Evolutionary conservation across 1,140 invertebrate species (phyloP).

Genomic region (Medauroidea extradentata): DNA sequence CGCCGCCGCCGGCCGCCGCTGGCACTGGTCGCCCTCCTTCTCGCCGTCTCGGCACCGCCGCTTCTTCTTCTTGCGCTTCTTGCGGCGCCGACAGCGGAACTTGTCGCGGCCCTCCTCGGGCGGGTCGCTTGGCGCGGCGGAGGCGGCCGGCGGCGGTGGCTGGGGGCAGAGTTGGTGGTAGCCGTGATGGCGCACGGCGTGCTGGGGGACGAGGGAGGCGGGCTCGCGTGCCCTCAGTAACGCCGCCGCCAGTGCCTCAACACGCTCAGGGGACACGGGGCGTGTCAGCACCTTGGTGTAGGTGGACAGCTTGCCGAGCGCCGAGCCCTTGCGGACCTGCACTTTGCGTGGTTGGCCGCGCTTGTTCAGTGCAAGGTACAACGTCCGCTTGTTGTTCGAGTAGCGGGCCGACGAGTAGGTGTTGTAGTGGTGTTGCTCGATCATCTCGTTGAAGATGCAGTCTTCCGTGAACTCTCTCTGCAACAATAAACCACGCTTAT

Average conservation of each 20-base stretch:
- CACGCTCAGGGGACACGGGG: slow-evolving; percentile 52
- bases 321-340: slow-evolving; percentile 57
- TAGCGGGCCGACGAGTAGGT: slow-evolving; percentile 74
- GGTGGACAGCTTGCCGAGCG: slow-evolving; percentile 64
- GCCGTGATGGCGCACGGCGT: slow-evolving; percentile 9
- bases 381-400: slow-evolving; percentile 62
- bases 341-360: slow-evolving; percentile 63
- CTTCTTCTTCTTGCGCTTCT: slow-evolving; percentile 18
- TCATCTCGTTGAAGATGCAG: slow-evolving; percentile 80
- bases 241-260: slow-evolving; percentile 37
- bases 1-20: slow-evolving; percentile 44
- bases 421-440: slow-evolving; percentile 79
- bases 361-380: slow-evolving; percentile 71
- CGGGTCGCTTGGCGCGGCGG: neutral
- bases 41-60: slow-evolving; percentile 7
- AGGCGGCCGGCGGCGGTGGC: neutral
- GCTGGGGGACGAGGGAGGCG: neutral
- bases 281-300: slow-evolving; percentile 66
- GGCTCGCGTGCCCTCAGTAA: neutral
- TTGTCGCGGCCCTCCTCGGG: neutral
- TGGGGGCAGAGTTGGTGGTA: slow-evolving; percentile 7
- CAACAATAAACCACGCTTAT: too few species aligned
- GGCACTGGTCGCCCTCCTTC: slow-evolving; percentile 37
- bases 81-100: slow-evolving; percentile 6
- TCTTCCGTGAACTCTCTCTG: slow-evolving; percentile 77